These are phyloP conservation scores for Orius insidiosus DNA, from an alignment of 1,140 invertebrate species.

Conservation along the genomic window DNA sequence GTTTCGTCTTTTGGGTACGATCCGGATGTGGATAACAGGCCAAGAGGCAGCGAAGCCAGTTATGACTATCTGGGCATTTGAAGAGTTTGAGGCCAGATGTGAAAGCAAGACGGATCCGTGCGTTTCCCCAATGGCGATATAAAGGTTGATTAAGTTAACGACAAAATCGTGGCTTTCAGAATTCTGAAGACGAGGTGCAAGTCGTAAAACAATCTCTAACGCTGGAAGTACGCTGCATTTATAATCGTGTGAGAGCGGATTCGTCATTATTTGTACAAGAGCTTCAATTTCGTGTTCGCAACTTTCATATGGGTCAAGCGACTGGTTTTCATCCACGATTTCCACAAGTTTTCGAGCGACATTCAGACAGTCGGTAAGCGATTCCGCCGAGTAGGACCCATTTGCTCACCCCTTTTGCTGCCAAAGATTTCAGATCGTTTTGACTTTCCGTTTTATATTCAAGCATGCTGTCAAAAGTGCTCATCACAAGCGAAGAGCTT, in stretches of 20 bases:
- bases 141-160: background rate
- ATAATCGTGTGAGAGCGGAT: constrained; percentile 35
- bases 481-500: background rate
- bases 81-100: constrained; percentile 20
- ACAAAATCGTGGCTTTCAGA: constrained; percentile 3
- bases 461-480: background rate
- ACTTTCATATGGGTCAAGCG: constrained; percentile 8
- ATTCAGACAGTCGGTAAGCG: constrained; percentile 25
- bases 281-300: constrained; percentile 40
- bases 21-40: constrained; percentile 58
- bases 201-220: constrained; percentile 28
- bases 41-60: constrained; percentile 28
- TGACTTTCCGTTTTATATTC: too few relatives aligned
- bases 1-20: constrained; percentile 71
- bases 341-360: constrained; percentile 24
- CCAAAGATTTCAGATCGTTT: constrained; percentile 16
- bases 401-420: constrained; percentile 38
- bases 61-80: constrained; percentile 29
- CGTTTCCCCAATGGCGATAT: constrained; percentile 34
- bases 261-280: constrained; percentile 34
- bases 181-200: constrained; percentile 16
- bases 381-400: constrained; percentile 42
- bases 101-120: constrained; percentile 40
- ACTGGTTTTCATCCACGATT: constrained; percentile 16
- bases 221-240: constrained; percentile 31